Base-by-base conservation (phyloP, 2,888 invertebrate species). In the Dendrolimus pini region DNA sequence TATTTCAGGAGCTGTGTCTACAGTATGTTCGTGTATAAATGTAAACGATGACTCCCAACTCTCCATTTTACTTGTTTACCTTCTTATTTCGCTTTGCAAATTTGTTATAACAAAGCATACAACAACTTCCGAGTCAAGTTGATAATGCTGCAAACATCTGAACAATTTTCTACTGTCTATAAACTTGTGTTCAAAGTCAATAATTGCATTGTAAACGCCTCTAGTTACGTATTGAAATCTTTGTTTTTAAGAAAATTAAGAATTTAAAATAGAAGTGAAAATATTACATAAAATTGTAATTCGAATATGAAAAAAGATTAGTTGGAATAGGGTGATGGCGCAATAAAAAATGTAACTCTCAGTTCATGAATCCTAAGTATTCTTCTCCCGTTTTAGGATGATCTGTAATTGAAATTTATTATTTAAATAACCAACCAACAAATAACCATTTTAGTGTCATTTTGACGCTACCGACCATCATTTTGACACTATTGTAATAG, bases 41-140 rank as follows among this genome's bases (percentile, higher is more conserved):
- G 77, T 77, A 82, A 83, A 80, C 83, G 82, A 82, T 83, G 82
- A 82, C 76, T 81, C 70, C 62, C 71, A 71, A 70, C 77, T 76
- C 74, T 72, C 72, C 71, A 77, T 77, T 75, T 62, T 66, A 72
- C 73, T 76, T 83, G 83, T 83, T 85, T 83, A 69, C 77, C 75
- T 77, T 79, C 77, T 82, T 82, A 79, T 80, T 83, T 78, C 63
- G 72, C 78, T 80, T 76, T 74, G 75, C 73, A 77, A 77, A 74
- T 77, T 80, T 78, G 76, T 75, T 74, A 68, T 71, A 78, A 77
- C 79, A 77, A 78, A 77, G 75, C 75, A 71, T 63, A 70, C 74
- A 69, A 69, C 69, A 78, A 75, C 65, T 75, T 71, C 54, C 58
- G 55, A 65, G 67, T 60, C 62, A 60, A 68, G 67, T 74, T 69